Percentiles rank a stretch among this genome's conserved stretches.
phyloP scores from a whole-genome alignment of 2,113 vertebrate genomes.

The Galbula dea region DNA sequence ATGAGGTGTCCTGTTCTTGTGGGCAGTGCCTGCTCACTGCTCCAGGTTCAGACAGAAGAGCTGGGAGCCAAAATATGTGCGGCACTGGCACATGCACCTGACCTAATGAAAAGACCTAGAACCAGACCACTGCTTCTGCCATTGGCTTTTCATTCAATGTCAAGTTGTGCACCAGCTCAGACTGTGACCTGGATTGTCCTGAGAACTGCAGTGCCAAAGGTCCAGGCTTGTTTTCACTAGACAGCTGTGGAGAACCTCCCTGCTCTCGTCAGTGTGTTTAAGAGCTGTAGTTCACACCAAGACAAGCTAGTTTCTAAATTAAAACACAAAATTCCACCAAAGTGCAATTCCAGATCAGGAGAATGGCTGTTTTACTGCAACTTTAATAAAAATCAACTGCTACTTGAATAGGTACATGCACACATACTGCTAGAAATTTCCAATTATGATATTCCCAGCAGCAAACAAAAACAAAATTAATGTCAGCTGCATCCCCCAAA shows the following conservation, averaged over 20 bases:
- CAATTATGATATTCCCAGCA: constrained; percentile 73
- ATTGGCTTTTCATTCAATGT: background rate
- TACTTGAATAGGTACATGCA: constrained; percentile 68
- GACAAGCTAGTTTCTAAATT: constrained; percentile 9
- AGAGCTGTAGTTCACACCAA: background rate
- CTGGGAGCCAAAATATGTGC: background rate
- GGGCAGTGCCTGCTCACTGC: rapidly evolving
- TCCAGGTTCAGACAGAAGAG: background rate
- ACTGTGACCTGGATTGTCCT: background rate
- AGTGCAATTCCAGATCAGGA: constrained; percentile 30
- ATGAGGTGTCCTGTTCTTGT: rapidly evolving
- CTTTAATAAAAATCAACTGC: constrained; percentile 67
- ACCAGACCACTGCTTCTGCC: background rate
- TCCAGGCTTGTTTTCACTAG: background rate
- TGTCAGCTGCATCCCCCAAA: constrained; percentile 64
- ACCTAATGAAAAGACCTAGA: background rate
- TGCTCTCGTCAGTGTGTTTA: background rate
- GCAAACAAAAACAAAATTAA: constrained; percentile 77
- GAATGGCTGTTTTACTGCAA: constrained; percentile 55
- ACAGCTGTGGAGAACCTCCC: background rate
- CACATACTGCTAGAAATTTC: constrained; percentile 67
- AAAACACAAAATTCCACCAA: constrained; percentile 40
- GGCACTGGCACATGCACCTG: background rate
- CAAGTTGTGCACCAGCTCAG: background rate
- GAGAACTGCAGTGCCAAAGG: background rate